Conservation (phyloP, 64 coral and sea anemone genomes). For the Stichodactyla helianthus region DNA sequence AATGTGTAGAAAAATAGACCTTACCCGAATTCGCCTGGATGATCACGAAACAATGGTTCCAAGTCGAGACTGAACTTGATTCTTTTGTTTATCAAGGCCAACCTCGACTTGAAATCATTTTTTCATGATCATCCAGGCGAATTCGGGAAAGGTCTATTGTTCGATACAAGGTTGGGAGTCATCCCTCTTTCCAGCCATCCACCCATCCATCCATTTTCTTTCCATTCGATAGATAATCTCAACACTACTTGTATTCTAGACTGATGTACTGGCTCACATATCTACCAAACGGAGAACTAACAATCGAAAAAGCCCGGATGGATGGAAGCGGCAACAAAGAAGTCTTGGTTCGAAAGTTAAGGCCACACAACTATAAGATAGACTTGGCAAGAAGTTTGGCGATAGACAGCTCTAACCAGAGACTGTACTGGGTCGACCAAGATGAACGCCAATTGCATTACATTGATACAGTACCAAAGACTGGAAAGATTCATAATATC, state of each 20-base stretch:
- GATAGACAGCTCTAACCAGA: not conserved
- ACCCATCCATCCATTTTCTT: too few relatives aligned
- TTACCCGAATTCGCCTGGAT: too few relatives aligned
- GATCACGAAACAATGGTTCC: too few relatives aligned
- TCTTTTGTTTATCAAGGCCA: too few relatives aligned
- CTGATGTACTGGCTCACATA: slow-evolving; percentile 29
- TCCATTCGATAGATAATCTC: too few relatives aligned
- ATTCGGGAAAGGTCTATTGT: too few relatives aligned
- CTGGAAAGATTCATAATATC: not conserved
- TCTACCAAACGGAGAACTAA: not conserved
- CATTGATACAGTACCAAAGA: not conserved
- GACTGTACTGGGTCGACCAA: slow-evolving; percentile 38
- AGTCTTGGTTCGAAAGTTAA: not conserved
- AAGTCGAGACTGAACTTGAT: too few relatives aligned
- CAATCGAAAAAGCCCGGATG: slow-evolving; percentile 22
- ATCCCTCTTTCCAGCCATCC: too few relatives aligned
- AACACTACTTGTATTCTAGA: not conserved
- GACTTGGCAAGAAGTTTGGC: not conserved
- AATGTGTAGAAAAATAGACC: not conserved
- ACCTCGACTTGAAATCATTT: too few relatives aligned
- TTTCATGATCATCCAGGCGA: too few relatives aligned
- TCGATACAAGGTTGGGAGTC: too few relatives aligned
- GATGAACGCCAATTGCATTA: slow-evolving; percentile 3
- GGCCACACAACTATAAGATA: not conserved
- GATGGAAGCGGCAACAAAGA: slow-evolving; percentile 20